Percentiles rank a stretch among this genome's conserved stretches.
phyloP scores from a whole-genome alignment of 64 coral and sea anemone species.

The Montipora sp. region DNA sequence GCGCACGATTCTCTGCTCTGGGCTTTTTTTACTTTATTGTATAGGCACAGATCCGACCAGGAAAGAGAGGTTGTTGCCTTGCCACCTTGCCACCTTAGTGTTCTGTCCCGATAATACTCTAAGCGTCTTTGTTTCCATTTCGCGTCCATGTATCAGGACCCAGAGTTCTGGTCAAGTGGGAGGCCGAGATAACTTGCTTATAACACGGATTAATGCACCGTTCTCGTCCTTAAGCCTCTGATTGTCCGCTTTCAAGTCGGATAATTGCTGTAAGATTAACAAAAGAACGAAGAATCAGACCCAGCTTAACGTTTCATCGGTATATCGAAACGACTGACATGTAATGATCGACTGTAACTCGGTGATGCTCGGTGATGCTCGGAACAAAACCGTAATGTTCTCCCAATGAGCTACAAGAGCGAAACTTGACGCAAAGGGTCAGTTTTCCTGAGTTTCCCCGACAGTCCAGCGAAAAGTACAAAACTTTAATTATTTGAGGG shows the following conservation, averaged over 20 bases:
- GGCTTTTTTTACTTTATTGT: conserved; percentile 27
- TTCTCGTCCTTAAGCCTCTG: conserved; percentile 96
- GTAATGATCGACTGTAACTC: too few species aligned
- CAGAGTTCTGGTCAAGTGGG: conserved; percentile 84
- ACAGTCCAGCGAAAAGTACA: too few species aligned
- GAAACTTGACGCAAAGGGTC: too few species aligned
- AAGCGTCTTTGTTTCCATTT: neutral
- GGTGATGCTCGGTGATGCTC: too few species aligned
- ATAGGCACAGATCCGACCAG: conserved; percentile 48
- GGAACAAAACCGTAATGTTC: neutral
- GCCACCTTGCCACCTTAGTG: neutral
- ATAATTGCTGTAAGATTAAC: conserved; percentile 80
- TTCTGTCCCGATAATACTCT: neutral
- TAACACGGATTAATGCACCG: conserved; percentile 98
- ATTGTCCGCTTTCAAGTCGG: conserved; percentile 88
- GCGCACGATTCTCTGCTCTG: conserved; percentile 13
- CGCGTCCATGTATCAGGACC: neutral
- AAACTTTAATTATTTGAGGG: too few species aligned
- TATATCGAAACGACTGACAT: neutral
- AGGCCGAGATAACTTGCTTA: conserved; percentile 99
- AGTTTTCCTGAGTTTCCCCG: too few species aligned
- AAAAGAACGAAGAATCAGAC: neutral
- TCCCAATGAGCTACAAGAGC: too few species aligned
- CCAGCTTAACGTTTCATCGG: neutral
- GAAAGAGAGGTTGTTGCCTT: neutral